Evolutionary conservation across 2,888 invertebrate species (phyloP), one percentile per base, ranked within the genome.

Genomic region (Amitus sp.): DNA sequence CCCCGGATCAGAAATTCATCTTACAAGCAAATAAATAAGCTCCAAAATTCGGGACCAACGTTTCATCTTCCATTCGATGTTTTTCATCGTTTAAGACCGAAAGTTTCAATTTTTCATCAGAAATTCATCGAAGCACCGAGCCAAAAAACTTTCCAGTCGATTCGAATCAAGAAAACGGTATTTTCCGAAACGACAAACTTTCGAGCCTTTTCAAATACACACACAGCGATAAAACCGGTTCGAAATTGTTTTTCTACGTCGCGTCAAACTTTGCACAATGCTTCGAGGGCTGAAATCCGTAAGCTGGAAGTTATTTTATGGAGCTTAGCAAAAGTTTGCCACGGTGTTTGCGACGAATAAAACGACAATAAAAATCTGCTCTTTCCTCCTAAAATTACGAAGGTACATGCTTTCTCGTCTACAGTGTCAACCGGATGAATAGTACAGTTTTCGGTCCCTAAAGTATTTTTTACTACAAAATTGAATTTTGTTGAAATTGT

Each of bases 1-100:
- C 51, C 17, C 42, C 1, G 10, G 49, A 55, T 63, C 59, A 59
- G 59, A 51, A 59, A 59, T 48, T 55, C 40, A 59, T 48, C 40
- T 47, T 12, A 47, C 33, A 37, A 48, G 43, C 23, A 55, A 54
- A 23, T 55, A 12, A 3, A 33, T n/a, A 27, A 27, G 28, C 9
- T 27, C 28, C 28, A 27, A 9, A 27, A 27, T 42, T 12, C 37
- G 50, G 42, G n/a, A n/a, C n/a, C n/a, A n/a, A n/a, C n/a, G n/a
- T n/a, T n/a, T n/a, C n/a, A n/a, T n/a, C n/a, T n/a, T n/a, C n/a
- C n/a, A n/a, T n/a, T n/a, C n/a, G n/a, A n/a, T n/a, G 30, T 30
- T 30, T 6, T 10, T 30, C 10, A 30, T 30, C n/a, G 10, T 30
- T n/a, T 10, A 30, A 30, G n/a, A n/a, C n/a, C n/a, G n/a, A n/a